These are phyloP conservation scores for Oreortyx pictus DNA, from an alignment of 2,797 vertebrate species.

Conservation along the genomic window DNA sequence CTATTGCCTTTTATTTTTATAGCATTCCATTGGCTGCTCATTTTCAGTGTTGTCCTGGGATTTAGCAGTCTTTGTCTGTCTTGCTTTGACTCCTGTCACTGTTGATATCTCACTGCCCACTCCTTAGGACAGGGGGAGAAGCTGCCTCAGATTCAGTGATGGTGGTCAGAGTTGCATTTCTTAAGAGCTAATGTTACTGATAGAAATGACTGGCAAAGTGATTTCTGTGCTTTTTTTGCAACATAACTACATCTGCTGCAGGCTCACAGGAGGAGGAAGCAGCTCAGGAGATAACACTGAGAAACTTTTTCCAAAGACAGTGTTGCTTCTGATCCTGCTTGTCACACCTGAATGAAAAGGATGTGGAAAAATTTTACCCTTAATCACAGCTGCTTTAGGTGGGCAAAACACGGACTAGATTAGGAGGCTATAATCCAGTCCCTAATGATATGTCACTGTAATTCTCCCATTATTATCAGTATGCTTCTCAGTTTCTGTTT, in stretches of 20 bases:
- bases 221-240: background rate
- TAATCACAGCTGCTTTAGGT: conserved; percentile 12
- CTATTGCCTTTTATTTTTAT: background rate
- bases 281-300: conserved; percentile 16
- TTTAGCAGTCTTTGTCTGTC: background rate
- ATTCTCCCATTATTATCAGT: background rate
- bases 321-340: conserved; percentile 45
- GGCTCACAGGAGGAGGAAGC: conserved; percentile 7
- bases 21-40: background rate
- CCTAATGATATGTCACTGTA: background rate
- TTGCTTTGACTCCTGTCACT: background rate
- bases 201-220: background rate
- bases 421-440: background rate
- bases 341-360: conserved; percentile 23
- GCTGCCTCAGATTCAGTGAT: background rate
- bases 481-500: background rate
- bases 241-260: background rate
- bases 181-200: background rate
- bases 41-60: background rate
- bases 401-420: background rate
- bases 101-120: background rate
- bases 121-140: background rate
- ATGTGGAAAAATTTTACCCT: conserved; percentile 23
- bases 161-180: background rate
- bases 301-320: conserved; percentile 44